These are phyloP conservation scores for Drosophila mettleri DNA, from an alignment of 2,888 invertebrate species.

Conservation along the genomic window DNA sequence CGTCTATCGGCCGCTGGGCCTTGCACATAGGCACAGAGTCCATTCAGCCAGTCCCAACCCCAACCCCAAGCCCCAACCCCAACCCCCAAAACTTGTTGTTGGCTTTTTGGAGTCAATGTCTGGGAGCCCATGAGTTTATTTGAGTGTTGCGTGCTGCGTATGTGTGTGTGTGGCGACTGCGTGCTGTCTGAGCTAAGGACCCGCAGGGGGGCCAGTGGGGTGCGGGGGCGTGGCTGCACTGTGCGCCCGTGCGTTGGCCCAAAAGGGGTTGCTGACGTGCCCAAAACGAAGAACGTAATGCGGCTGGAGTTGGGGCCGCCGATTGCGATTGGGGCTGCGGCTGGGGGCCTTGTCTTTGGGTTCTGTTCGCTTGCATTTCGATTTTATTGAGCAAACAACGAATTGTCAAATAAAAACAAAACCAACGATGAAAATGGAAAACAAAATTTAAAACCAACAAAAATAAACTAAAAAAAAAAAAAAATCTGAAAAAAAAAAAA, in stretches of 20 bases:
- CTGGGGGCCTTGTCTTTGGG: conserved; percentile 4
- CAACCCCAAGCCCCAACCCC: background rate
- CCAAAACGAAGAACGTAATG: conserved; percentile 29
- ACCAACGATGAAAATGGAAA: conserved; percentile 71
- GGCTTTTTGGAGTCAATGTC: conserved; percentile 77
- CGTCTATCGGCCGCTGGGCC: conserved; percentile 69
- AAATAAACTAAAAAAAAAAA: conserved; percentile 9
- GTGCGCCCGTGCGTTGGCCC: conserved; percentile 38
- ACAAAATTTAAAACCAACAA: conserved; percentile 51
- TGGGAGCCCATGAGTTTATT: conserved; percentile 65
- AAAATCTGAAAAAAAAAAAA: background rate
- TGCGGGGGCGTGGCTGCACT: conserved; percentile 10
- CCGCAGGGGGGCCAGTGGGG: background rate
- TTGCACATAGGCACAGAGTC: conserved; percentile 62
- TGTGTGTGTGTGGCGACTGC: conserved; percentile 68
- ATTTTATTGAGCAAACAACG: conserved; percentile 84
- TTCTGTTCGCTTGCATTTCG: conserved; percentile 70
- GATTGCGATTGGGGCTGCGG: background rate
- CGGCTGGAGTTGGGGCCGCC: background rate
- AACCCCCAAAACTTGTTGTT: conserved; percentile 15
- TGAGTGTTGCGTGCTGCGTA: conserved; percentile 66
- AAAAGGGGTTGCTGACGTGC: conserved; percentile 51
- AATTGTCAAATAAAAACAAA: conserved; percentile 82
- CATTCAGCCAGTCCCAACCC: conserved; percentile 31
- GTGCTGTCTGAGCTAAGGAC: conserved; percentile 54